phyloP scores from a whole-genome alignment of 2,888 invertebrate genomes.

The Aphodius granarius region DNA sequence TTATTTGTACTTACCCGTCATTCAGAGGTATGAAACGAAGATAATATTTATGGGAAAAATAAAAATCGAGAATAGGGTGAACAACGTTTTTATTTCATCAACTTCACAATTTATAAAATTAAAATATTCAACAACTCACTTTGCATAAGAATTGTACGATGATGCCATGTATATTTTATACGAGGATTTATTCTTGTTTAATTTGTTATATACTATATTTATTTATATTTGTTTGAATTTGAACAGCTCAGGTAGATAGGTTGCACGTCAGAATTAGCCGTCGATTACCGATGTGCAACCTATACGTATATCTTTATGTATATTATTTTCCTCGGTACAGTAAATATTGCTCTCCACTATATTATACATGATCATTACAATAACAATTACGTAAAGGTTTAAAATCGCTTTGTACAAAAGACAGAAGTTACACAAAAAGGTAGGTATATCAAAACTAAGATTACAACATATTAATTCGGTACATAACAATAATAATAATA shows the following conservation, averaged over 20 bases:
- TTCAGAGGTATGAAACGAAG: background rate
- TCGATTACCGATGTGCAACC: background rate
- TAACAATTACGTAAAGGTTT: background rate
- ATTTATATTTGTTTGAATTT: background rate
- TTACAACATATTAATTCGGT: background rate
- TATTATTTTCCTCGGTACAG: conserved; percentile 6
- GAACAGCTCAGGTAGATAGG: background rate
- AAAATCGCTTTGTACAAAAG: background rate
- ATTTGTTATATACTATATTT: conserved; percentile 2
- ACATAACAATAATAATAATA: background rate
- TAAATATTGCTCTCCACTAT: conserved; percentile 9
- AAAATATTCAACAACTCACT: conserved; percentile 34
- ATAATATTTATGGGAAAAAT: background rate
- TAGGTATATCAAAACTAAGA: background rate
- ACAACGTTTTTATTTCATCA: conserved; percentile 34
- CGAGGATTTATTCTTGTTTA: background rate
- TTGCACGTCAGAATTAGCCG: background rate
- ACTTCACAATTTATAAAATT: conserved; percentile 34
- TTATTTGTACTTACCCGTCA: too few relatives aligned
- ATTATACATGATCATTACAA: background rate
- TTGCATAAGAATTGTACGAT: conserved; percentile 29
- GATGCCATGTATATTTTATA: conserved; percentile 1
- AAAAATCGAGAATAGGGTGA: conserved; percentile 26
- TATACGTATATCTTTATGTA: conserved; percentile 5
- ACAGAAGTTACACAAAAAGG: background rate